Evolutionary conservation across 2,113 vertebrate genomes (phyloP), one percentile per base, ranked within the genome.

Genomic region (Xiphophorus maculatus): DNA sequence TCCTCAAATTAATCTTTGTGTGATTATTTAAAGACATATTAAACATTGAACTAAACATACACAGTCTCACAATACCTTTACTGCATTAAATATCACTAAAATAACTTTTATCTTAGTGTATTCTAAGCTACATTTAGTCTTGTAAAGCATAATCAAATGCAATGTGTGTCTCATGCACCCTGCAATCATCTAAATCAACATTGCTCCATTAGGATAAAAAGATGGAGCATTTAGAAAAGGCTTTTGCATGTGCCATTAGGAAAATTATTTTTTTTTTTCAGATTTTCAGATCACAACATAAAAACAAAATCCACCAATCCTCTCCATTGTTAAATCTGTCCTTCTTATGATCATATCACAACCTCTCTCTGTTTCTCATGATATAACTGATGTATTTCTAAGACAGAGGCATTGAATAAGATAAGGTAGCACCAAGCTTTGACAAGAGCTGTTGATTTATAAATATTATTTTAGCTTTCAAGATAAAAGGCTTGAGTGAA

Each of bases 181-280:
- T 77, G 80, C 82, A 82, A 86, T 68, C 67, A 74, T 35, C 44
- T 63, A n/a, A 82, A 77, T 64, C 51, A 29, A 51, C 51, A 68
- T 33, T 37, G 29, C 71, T 80, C 66, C 67, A 60, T 42, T 22
- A 69, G 58, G 77, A 25, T 66, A 64, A 66, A 62, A 73, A 62
- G 37, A 81, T 78, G 88, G 67, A 72, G 71, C 67, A 68, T 87
- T 85, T 76, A 65, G 27, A 71, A 86, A 88, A 35, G 29, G 42
- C 65, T 79, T 87, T 77, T 22, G 62, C 37, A 72, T 51, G 69
- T 63, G 58, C 65, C 76, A 80, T 84, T 66, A 74, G 19, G 7
- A 65, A 77, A 89, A 91, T 86, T 32, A 87, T 86, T 32, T 86
- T 37, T 85, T 88, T 9, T 10, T 48, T 75, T 71, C 75, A 80